Conservation (phyloP, 1,140 invertebrate species). For the Ooceraea biroi region DNA sequence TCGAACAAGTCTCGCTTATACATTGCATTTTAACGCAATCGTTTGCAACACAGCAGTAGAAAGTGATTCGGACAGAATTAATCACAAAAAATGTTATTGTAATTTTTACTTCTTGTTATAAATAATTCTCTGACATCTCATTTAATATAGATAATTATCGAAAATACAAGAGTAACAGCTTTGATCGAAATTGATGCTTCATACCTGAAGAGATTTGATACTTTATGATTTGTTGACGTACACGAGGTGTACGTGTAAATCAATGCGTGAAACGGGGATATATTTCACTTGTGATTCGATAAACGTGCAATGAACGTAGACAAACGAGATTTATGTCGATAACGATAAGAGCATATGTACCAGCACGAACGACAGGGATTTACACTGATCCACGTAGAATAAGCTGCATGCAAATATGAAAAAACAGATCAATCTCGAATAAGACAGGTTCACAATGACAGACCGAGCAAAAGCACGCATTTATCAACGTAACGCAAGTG, state of each 20-base stretch:
- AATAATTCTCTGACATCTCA: background rate
- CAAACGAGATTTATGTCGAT: slow-evolving; percentile 53
- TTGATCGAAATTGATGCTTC: background rate
- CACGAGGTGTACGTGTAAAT: slow-evolving; percentile 11
- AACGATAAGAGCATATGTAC: slow-evolving; percentile 19
- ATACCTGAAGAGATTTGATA: slow-evolving; percentile 23
- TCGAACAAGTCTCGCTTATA: background rate
- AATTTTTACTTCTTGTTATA: background rate
- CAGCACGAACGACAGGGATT: background rate
- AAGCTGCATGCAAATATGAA: background rate
- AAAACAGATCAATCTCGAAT: slow-evolving; percentile 24
- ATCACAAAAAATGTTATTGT: too few species aligned
- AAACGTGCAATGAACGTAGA: slow-evolving; percentile 53
- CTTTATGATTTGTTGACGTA: slow-evolving; percentile 41
- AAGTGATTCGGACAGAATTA: too few species aligned
- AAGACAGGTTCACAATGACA: background rate
- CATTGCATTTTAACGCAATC: too few species aligned
- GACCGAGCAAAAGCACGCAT: slow-evolving; percentile 1
- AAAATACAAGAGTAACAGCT: background rate
- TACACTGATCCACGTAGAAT: background rate
- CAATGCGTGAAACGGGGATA: slow-evolving; percentile 8
- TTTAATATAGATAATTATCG: background rate
- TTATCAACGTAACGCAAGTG: background rate
- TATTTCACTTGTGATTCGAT: slow-evolving; percentile 46
- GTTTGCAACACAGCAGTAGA: too few species aligned